Evolutionary conservation across 2,888 invertebrate genomes (phyloP).

Genomic region (Dolichopus griseipennis): DNA sequence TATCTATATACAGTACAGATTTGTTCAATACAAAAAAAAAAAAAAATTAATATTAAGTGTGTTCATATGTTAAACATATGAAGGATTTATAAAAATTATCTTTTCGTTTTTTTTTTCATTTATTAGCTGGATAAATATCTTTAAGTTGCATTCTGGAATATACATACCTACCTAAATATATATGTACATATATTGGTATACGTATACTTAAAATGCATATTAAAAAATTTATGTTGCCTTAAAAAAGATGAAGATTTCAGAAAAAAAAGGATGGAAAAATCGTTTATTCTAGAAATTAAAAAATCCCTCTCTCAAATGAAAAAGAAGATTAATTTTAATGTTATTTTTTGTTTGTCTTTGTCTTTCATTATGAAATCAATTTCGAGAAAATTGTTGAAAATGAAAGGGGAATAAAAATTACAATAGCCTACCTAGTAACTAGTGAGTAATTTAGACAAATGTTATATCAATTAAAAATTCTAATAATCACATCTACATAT

Average conservation of each 20-base stretch:
- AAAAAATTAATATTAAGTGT: neutral
- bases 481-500: too few species aligned
- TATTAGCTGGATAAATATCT: neutral
- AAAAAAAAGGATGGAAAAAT: neutral
- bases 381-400: too few species aligned
- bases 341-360: neutral
- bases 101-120: neutral
- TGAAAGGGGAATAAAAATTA: too few species aligned
- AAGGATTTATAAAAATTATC: neutral
- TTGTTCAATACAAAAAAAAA: neutral
- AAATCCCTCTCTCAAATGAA: neutral
- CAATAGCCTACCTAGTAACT: too few species aligned
- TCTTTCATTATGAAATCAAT: too few species aligned
- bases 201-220: neutral
- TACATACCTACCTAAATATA: too few species aligned
- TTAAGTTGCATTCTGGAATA: neutral
- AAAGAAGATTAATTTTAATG: neutral
- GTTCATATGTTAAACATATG: neutral
- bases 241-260: neutral
- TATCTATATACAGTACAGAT: neutral
- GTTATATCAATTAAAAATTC: too few species aligned
- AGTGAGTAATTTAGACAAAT: too few species aligned
- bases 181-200: too few species aligned
- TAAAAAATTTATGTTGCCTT: neutral
- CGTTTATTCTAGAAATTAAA: neutral